Evolutionary conservation across 2,113 vertebrate species (phyloP).

Genomic region (Larimichthys crocea): DNA sequence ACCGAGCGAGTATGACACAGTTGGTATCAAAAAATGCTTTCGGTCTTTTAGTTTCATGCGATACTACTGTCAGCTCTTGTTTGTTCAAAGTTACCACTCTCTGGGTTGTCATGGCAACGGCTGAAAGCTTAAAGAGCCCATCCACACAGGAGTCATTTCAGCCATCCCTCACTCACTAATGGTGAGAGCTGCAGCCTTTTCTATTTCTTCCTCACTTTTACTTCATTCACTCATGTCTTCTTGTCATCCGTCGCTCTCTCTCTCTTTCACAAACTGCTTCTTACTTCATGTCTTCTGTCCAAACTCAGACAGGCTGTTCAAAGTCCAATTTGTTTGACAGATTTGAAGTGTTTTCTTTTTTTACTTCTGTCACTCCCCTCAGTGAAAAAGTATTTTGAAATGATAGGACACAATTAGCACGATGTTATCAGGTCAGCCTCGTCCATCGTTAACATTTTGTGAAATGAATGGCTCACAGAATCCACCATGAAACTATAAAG

Average conservation of each 20-base stretch:
- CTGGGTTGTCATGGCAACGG: constrained; percentile 50
- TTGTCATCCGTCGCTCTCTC: constrained; percentile 4
- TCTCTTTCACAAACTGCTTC: background rate
- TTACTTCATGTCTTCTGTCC: background rate
- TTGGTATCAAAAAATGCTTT: too few species aligned
- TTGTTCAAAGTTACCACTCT: constrained; percentile 57
- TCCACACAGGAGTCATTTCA: constrained; percentile 52
- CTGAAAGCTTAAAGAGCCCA: constrained; percentile 53
- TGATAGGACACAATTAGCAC: background rate
- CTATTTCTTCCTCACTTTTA: background rate
- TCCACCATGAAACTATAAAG: background rate
- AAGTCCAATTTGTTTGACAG: background rate
- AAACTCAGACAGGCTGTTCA: background rate
- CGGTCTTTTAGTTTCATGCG: background rate
- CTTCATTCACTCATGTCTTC: background rate
- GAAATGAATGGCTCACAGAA: background rate
- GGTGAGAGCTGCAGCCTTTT: constrained; percentile 30
- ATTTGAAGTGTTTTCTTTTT: too few species aligned
- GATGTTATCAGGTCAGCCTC: background rate
- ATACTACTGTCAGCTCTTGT: constrained; percentile 13
- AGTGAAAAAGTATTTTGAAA: background rate
- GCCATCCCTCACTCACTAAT: constrained; percentile 58
- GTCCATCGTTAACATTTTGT: background rate
- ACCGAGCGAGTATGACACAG: too few species aligned
- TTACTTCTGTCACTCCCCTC: background rate